Conservation (phyloP, 2,888 invertebrate genomes). For the Arrhopalites spinosus region DNA sequence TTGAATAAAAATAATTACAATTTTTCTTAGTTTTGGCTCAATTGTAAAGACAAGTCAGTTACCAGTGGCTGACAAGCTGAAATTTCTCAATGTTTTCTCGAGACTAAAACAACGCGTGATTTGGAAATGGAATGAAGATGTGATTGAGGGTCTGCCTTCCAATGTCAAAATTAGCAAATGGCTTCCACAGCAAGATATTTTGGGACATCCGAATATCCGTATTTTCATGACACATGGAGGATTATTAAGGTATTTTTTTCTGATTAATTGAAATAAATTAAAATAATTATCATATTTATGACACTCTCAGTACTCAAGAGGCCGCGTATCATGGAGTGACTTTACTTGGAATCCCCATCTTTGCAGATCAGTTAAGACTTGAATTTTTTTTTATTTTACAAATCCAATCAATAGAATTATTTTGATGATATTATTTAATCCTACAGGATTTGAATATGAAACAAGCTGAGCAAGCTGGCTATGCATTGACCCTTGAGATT, state of each 20-base stretch:
- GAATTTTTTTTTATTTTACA: too few species aligned
- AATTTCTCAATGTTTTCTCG: constrained; percentile 75
- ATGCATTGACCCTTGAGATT: constrained; percentile 62
- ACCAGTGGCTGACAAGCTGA: constrained; percentile 69
- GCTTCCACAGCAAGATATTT: too few species aligned
- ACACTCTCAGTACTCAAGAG: constrained; percentile 70
- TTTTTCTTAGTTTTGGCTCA: too few species aligned
- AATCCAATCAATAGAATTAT: too few species aligned
- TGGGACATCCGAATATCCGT: constrained; percentile 63
- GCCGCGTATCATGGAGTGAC: constrained; percentile 68
- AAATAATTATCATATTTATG: too few species aligned
- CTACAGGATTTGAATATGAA: constrained; percentile 65
- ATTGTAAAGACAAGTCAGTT: constrained; percentile 62
- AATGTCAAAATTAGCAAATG: too few species aligned
- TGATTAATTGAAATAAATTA: too few species aligned
- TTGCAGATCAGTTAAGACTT: constrained; percentile 62
- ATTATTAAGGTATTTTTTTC: too few species aligned
- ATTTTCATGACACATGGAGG: constrained; percentile 72
- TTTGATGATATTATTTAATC: too few species aligned
- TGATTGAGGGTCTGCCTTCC: too few species aligned
- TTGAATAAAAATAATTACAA: too few species aligned
- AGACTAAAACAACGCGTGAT: constrained; percentile 78
- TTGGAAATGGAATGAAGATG: constrained; percentile 71
- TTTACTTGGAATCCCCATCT: constrained; percentile 65
- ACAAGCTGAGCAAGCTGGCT: constrained; percentile 63